A percentile compares a stretch with the other conserved stretches of the same genome.
Conservation (phyloP, 2,797 vertebrate genomes). For the Microchirus variegatus region DNA sequence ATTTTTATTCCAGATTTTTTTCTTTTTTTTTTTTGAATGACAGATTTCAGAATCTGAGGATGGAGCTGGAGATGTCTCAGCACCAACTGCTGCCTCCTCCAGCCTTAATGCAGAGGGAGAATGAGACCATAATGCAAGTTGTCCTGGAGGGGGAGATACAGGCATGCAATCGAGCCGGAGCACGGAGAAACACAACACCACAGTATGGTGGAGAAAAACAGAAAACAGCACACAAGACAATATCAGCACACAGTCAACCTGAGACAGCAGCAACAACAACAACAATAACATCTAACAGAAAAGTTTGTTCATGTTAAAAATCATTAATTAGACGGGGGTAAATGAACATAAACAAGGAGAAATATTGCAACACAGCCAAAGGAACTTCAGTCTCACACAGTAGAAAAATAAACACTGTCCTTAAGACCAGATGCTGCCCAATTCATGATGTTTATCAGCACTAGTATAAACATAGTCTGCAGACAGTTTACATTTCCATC, state of each 20-base stretch:
- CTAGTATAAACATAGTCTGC: conserved; percentile 67
- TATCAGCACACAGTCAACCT: conserved; percentile 21
- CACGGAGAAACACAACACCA: conserved; percentile 45
- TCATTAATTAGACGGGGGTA: conserved; percentile 21
- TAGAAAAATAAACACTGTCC: conserved; percentile 76
- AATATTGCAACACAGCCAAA: conserved; percentile 42
- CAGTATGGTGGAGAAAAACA: conserved; percentile 21
- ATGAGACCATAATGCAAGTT: conserved; percentile 72
- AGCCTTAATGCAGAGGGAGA: conserved; percentile 48
- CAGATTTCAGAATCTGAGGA: conserved; percentile 44
- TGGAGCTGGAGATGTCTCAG: conserved; percentile 39
- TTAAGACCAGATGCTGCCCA: conserved; percentile 72
- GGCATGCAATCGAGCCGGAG: conserved; percentile 74
- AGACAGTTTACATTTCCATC: conserved; percentile 78
- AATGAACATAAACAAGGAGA: conserved; percentile 29
- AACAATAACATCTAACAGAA: too few species aligned
- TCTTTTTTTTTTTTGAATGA: conserved; percentile 41
- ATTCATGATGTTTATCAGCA: conserved; percentile 75
- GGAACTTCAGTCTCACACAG: conserved; percentile 50
- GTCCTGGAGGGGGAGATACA: conserved; percentile 87
- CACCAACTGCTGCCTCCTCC: conserved; percentile 32
- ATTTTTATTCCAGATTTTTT: conserved; percentile 47
- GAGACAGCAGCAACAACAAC: conserved; percentile 13
- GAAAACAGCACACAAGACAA: conserved; percentile 25
- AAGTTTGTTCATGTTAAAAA: conserved; percentile 3